Conservation (phyloP, 1,140 invertebrate genomes). For the Hermetia illucens region DNA sequence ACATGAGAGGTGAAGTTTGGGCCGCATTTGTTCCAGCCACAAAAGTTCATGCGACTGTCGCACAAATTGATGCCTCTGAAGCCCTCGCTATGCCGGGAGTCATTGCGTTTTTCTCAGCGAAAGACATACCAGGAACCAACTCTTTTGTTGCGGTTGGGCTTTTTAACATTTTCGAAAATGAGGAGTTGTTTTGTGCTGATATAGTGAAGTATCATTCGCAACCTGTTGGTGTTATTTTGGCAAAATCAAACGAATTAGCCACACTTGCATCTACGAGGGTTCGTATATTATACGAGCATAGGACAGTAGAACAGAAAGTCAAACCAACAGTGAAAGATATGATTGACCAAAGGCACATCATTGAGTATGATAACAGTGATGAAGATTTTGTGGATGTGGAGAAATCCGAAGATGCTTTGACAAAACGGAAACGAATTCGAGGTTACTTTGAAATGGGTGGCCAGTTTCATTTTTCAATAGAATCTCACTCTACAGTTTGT, state of each 20-base stretch:
- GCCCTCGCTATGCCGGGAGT: conserved; percentile 48
- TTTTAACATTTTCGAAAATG: conserved; percentile 16
- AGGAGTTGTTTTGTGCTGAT: conserved; percentile 37
- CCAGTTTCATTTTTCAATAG: conserved; percentile 47
- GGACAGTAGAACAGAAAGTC: conserved; percentile 9
- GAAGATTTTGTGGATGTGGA: neutral
- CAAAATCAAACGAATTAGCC: conserved; percentile 41
- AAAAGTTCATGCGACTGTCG: conserved; percentile 34
- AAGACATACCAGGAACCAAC: conserved; percentile 52
- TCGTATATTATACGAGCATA: conserved; percentile 48
- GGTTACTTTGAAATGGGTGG: conserved; percentile 30
- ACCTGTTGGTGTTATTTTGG: conserved; percentile 55
- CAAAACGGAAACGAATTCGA: conserved; percentile 20
- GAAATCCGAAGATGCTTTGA: neutral
- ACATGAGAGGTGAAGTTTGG: conserved; percentile 37
- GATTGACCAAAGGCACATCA: conserved; percentile 28
- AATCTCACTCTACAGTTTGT: conserved; percentile 46
- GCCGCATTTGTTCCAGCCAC: conserved; percentile 42
- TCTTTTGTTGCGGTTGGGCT: conserved; percentile 24
- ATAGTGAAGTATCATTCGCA: conserved; percentile 51
- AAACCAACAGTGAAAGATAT: conserved; percentile 48
- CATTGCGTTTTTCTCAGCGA: conserved; percentile 40
- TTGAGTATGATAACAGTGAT: conserved; percentile 2
- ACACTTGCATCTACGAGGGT: conserved; percentile 47
- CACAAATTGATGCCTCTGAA: conserved; percentile 37